These are phyloP conservation scores for Cryptocephalus primarius DNA, from an alignment of 2,888 invertebrate species.

Conservation along the genomic window DNA sequence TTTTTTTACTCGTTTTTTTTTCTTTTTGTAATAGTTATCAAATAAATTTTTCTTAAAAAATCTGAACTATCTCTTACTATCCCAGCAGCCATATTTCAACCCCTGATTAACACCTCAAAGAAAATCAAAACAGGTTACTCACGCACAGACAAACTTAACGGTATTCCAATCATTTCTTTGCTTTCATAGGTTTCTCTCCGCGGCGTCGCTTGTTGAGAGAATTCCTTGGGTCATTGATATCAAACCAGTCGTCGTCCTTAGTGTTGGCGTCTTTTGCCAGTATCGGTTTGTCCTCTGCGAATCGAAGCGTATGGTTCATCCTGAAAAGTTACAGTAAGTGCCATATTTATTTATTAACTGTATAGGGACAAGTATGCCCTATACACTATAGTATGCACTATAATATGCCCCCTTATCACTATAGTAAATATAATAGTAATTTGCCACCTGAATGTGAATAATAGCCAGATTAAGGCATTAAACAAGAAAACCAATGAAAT, in stretches of 20 bases:
- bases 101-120: too few species aligned
- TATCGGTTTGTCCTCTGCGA: conserved; percentile 57
- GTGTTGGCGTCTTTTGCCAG: conserved; percentile 88
- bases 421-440: too few species aligned
- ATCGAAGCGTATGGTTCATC: conserved; percentile 55
- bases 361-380: neutral
- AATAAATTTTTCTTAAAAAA: neutral
- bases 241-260: conserved; percentile 91
- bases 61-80: neutral
- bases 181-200: conserved; percentile 48
- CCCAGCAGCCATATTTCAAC: too few species aligned
- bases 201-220: conserved; percentile 85
- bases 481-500: too few species aligned
- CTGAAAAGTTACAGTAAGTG: conserved; percentile 28
- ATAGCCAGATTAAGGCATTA: too few species aligned
- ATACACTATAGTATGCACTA: too few species aligned
- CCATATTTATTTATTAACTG: neutral
- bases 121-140: too few species aligned
- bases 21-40: neutral
- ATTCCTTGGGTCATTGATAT: conserved; percentile 92
- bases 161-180: conserved; percentile 11
- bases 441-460: too few species aligned
- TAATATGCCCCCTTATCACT: too few species aligned
- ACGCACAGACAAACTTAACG: too few species aligned
- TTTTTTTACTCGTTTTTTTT: neutral